Evolutionary conservation across 2,888 invertebrate species (phyloP).

Genomic region (Harpagoxenus sublaevis): DNA sequence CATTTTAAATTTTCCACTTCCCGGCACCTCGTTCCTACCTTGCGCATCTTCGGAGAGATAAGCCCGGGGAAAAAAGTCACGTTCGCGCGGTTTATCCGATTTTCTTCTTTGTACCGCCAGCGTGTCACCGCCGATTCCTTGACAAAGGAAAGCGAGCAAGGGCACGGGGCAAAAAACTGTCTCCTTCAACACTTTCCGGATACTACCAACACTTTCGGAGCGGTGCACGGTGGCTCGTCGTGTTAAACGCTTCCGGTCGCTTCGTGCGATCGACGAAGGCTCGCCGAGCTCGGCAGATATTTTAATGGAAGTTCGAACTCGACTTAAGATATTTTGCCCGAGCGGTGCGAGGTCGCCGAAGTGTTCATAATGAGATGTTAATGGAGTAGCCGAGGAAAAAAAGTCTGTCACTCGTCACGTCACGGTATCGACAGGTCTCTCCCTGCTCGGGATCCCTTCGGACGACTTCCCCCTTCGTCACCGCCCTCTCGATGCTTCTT

Average conservation of each 20-base stretch:
- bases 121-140: slow-evolving; percentile 28
- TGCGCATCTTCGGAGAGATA: slow-evolving; percentile 3
- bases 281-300: slow-evolving; percentile 81
- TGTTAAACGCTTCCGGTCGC: slow-evolving; percentile 47
- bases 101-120: slow-evolving; percentile 17
- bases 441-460: slow-evolving; percentile 47
- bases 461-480: slow-evolving; percentile 32
- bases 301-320: slow-evolving; percentile 85
- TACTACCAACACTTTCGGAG: neutral
- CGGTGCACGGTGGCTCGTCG: neutral
- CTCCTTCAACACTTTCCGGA: slow-evolving; percentile 14
- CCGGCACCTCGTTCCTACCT: slow-evolving; percentile 1
- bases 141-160: slow-evolving; percentile 8
- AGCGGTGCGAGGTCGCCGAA: slow-evolving; percentile 69
- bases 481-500: slow-evolving; percentile 40
- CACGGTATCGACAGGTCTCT: slow-evolving; percentile 83
- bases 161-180: slow-evolving; percentile 23
- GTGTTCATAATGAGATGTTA: slow-evolving; percentile 86
- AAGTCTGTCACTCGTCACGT: slow-evolving; percentile 82
- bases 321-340: slow-evolving; percentile 82
- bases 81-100: slow-evolving; percentile 46
- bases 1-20: slow-evolving; percentile 19
- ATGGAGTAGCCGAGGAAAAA: slow-evolving; percentile 82
- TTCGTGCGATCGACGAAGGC: slow-evolving; percentile 59
- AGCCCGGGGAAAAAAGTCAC: slow-evolving; percentile 30